Evolutionary conservation across 2,888 invertebrate genomes (phyloP).

Genomic region (Phortica okadai): DNA sequence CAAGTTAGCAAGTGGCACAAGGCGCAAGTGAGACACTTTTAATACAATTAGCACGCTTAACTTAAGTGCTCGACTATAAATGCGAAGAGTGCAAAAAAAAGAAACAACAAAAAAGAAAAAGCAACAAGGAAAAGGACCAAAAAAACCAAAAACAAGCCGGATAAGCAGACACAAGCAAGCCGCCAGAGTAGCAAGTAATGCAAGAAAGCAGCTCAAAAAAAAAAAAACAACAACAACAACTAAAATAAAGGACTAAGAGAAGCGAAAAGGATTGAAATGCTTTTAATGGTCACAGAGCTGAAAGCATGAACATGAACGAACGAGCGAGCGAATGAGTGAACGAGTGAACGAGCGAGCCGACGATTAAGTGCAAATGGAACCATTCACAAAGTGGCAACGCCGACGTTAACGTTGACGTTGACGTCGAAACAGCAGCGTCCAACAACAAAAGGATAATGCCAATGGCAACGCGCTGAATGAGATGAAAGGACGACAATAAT

Average conservation of each 20-base stretch:
- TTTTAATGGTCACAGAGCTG: constrained; percentile 36
- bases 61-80: constrained; percentile 61
- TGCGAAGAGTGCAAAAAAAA: constrained; percentile 39
- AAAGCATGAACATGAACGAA: not conserved
- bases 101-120: constrained; percentile 6
- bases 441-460: not conserved
- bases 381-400: constrained; percentile 40
- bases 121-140: not conserved
- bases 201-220: constrained; percentile 29
- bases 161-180: not conserved
- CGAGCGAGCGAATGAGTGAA: not conserved
- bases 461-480: not conserved
- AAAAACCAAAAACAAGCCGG: not conserved
- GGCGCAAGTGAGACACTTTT: constrained; percentile 53
- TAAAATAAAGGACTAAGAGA: not conserved
- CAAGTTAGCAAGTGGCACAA: too few relatives aligned
- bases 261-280: constrained; percentile 57
- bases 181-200: constrained; percentile 25
- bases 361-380: constrained; percentile 62
- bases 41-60: constrained; percentile 66
- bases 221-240: too few relatives aligned
- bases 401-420: not conserved
- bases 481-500: constrained; percentile 38
- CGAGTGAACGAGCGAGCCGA: not conserved
- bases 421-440: not conserved